Conservation (phyloP, 1,140 invertebrate species). For the Coelopa frigida region DNA sequence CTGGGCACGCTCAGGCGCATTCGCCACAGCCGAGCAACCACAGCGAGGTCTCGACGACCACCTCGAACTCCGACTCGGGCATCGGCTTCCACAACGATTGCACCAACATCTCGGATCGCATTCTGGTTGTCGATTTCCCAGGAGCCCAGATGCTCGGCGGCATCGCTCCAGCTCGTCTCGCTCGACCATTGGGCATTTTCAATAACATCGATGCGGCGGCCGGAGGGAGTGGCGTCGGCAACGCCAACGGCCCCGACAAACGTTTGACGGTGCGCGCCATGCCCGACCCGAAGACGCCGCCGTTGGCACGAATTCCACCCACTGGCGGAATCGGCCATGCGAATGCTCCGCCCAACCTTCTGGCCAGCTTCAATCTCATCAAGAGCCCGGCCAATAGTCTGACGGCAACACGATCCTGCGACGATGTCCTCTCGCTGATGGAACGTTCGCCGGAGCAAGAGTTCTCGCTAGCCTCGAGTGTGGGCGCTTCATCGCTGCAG, state of each 20-base stretch:
- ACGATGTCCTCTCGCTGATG: constrained; percentile 32
- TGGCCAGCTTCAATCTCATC: constrained; percentile 36
- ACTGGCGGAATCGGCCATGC: background rate
- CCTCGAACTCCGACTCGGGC: constrained; percentile 90
- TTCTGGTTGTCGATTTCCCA: constrained; percentile 72
- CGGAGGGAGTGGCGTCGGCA: background rate
- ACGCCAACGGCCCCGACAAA: constrained; percentile 17
- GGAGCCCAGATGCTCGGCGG: constrained; percentile 5
- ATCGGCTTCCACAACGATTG: constrained; percentile 87
- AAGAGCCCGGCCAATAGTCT: constrained; percentile 33
- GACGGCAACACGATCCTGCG: constrained; percentile 32
- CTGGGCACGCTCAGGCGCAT: constrained; percentile 47
- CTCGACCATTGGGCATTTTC: constrained; percentile 26
- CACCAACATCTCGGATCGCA: constrained; percentile 70
- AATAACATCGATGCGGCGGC: constrained; percentile 3
- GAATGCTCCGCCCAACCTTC: constrained; percentile 22
- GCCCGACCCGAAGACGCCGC: constrained; percentile 32
- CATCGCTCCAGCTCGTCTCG: background rate
- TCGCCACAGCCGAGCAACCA: constrained; percentile 76
- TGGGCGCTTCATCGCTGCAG: background rate
- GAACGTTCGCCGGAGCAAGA: constrained; percentile 10
- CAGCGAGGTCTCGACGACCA: constrained; percentile 74
- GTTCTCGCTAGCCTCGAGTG: background rate
- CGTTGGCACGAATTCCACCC: constrained; percentile 11
- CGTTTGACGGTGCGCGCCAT: constrained; percentile 51